Percentiles rank a stretch among this genome's conserved stretches.
Evolutionary conservation across 2,797 vertebrate species (phyloP).

Genomic region (Hypotaenidia okinawae): DNA sequence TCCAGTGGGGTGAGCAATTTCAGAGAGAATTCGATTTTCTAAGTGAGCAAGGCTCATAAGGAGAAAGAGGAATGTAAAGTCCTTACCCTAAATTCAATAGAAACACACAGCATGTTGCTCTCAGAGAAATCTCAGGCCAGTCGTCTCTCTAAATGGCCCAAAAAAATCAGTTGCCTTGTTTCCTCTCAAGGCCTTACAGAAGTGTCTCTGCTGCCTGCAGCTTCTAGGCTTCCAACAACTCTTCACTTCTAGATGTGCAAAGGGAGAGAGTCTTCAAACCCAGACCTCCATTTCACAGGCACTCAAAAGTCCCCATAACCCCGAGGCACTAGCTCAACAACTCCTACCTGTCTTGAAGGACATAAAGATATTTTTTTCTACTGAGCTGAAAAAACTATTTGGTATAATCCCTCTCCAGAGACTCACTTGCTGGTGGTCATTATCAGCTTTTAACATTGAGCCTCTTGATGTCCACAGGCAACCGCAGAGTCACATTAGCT

Average conservation of each 20-base stretch:
- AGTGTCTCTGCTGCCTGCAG: background rate
- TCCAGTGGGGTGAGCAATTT: background rate
- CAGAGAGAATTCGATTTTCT: background rate
- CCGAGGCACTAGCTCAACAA: background rate
- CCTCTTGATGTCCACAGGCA: background rate
- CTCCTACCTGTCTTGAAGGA: background rate
- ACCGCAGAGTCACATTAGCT: background rate
- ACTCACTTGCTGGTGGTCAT: conserved; percentile 2
- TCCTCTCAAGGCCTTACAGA: background rate
- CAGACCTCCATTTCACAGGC: background rate
- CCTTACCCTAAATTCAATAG: background rate
- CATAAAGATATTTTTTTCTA: background rate
- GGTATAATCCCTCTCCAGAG: conserved; percentile 3
- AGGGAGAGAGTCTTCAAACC: background rate
- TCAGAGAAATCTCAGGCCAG: background rate
- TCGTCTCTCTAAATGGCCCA: background rate
- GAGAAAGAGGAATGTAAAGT: background rate
- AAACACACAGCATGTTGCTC: background rate
- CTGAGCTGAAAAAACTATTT: background rate
- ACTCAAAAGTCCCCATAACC: background rate
- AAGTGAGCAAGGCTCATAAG: background rate
- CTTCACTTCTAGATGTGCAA: background rate
- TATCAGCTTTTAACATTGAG: conserved; percentile 13
- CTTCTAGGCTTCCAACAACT: background rate
- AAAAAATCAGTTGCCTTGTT: background rate